Conservation (phyloP, 2,888 invertebrate species). For the Junonia oenone region DNA sequence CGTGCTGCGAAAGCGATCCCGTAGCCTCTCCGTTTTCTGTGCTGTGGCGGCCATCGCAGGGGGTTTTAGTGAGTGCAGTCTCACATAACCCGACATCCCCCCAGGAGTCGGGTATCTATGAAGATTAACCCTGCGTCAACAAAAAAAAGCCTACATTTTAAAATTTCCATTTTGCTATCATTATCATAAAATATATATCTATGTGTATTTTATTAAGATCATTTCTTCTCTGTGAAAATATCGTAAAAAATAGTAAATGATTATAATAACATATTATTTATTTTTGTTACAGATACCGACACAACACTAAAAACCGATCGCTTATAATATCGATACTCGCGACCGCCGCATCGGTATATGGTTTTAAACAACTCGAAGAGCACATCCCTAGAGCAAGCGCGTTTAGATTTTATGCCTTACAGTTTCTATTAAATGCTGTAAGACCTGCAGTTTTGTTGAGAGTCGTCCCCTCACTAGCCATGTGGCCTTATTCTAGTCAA, state of each 20-base stretch:
- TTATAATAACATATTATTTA: not conserved
- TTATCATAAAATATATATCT: too few relatives aligned
- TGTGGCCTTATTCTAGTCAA: constrained; percentile 44
- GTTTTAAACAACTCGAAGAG: constrained; percentile 34
- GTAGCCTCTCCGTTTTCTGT: too few relatives aligned
- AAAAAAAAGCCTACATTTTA: too few relatives aligned
- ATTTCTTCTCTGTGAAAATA: too few relatives aligned
- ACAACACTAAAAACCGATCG: constrained; percentile 54
- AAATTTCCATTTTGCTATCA: too few relatives aligned
- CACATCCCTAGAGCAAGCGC: constrained; percentile 40
- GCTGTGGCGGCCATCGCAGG: too few relatives aligned
- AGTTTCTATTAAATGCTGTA: constrained; percentile 39
- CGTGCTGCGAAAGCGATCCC: too few relatives aligned
- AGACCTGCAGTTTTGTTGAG: constrained; percentile 47
- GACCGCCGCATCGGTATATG: constrained; percentile 34
- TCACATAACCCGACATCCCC: too few relatives aligned
- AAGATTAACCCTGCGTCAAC: too few relatives aligned
- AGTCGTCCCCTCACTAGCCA: constrained; percentile 42
- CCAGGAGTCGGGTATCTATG: too few relatives aligned
- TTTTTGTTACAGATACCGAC: constrained; percentile 57
- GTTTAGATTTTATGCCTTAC: constrained; percentile 36
- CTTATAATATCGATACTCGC: constrained; percentile 43
- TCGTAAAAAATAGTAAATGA: not conserved
- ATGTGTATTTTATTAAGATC: too few relatives aligned
- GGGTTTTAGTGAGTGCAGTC: too few relatives aligned